Percentiles rank a stretch among this genome's conserved stretches.
Evolutionary conservation across 2,888 invertebrate genomes (phyloP).

Genomic region (Coecobrya sp.): DNA sequence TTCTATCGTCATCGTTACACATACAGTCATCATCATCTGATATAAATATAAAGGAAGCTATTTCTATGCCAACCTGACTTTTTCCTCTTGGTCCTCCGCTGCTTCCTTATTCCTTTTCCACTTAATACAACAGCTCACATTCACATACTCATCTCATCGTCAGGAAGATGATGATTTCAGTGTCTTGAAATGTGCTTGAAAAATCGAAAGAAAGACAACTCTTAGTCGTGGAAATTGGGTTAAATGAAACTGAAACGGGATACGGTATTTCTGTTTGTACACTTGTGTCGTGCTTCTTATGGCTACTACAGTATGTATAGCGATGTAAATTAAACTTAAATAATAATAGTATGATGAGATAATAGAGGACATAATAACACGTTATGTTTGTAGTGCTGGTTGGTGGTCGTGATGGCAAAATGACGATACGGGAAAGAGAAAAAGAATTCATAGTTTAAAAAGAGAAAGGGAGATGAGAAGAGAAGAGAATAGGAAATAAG

Average conservation of each 20-base stretch:
- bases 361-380: not conserved
- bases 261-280: not conserved
- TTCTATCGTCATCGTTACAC: not conserved
- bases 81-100: not conserved
- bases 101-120: slow-evolving; percentile 34
- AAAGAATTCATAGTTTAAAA: slow-evolving; percentile 26
- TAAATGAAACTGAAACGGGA: slow-evolving; percentile 66
- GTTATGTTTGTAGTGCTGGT: not conserved
- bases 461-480: slow-evolving; percentile 1
- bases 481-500: slow-evolving; percentile 45
- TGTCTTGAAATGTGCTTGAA: slow-evolving; percentile 58
- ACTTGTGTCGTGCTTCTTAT: not conserved
- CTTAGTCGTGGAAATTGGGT: slow-evolving; percentile 56
- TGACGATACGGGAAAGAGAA: slow-evolving; percentile 7
- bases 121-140: not conserved
- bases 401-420: not conserved
- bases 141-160: slow-evolving; percentile 22
- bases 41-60: not conserved
- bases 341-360: not conserved
- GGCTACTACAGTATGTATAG: not conserved
- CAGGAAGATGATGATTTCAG: slow-evolving; percentile 1
- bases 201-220: slow-evolving; percentile 12
- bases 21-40: not conserved
- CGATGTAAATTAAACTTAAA: slow-evolving; percentile 1
- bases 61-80: slow-evolving; percentile 50